Evolutionary conservation across 2,113 vertebrate genomes (phyloP), one percentile per base, ranked within the genome.

Genomic region (Oncorhynchus tshawytscha): DNA sequence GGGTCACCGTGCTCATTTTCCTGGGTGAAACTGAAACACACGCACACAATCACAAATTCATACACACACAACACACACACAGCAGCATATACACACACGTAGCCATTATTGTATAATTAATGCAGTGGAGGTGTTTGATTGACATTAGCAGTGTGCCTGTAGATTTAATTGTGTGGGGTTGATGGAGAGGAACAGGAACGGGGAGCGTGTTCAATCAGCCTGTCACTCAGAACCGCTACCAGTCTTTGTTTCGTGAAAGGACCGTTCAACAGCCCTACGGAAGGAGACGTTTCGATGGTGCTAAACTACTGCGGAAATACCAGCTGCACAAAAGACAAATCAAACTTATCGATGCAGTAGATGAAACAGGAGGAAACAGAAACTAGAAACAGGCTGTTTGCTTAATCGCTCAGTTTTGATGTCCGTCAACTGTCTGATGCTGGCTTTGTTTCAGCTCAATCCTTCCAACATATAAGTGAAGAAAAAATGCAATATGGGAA

Each of bases 141-240:
- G 87, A 84, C 90, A 91, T 86, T 72, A 87, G 81, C 71, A 24
- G 60, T 59, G 72, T 81, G 39, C 39, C 88, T 90, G 77, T 88
- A 87, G 85, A 90, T 88, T 84, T 85, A 87, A 91, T 87, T 90
- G 87, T 80, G 84, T 84, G 80, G 22, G 86, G 9, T 78, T 86
- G 81, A 66, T 87, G 84, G 87, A 91, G 87, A 88, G 87, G 87
- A 88, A 87, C 84, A 86, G 84, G 73, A 80, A 75, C 31, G 76
- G 82, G 83, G 80, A 88, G 84, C n/a, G 57, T 80, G 22, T 69
- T 79, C 85, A 87, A 88, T 89, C 89, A 76, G 78, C 49, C 84
- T 91, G 85, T 88, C 87, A 90, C 79, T 89, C 90, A 91, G 84
- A 83, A 82, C 2, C 39, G 78, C 59, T 78, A 84, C 87, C 81